A percentile compares a stretch with the other conserved stretches of the same genome.
phyloP scores from a whole-genome alignment of 2,888 invertebrate genomes.

The Anodontia alba region DNA sequence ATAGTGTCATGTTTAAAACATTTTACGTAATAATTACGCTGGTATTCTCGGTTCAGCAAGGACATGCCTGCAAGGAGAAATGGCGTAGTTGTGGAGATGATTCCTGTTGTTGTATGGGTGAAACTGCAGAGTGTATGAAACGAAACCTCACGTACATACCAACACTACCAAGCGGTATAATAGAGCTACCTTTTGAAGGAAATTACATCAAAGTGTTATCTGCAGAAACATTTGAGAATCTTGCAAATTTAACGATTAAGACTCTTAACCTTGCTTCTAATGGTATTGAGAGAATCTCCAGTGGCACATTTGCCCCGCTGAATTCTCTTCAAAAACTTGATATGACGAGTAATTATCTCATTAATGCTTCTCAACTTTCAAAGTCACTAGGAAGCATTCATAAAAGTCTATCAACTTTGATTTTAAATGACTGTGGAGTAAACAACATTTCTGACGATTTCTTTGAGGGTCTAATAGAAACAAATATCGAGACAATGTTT shows the following conservation, averaged over 20 bases:
- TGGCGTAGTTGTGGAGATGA: not conserved
- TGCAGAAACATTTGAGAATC: slow-evolving; percentile 1
- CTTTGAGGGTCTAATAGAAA: not conserved
- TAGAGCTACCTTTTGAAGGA: not conserved
- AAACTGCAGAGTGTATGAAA: not conserved
- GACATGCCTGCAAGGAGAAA: not conserved
- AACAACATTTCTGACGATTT: not conserved
- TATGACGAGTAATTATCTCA: not conserved
- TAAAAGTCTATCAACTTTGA: not conserved
- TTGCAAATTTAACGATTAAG: not conserved
- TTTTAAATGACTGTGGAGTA: not conserved
- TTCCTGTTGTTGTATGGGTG: not conserved
- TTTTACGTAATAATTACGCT: too few species aligned
- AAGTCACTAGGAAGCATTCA: not conserved
- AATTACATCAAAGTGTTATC: not conserved
- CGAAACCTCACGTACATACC: not conserved
- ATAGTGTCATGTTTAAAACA: too few species aligned
- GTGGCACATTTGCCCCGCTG: not conserved
- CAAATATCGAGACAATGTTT: not conserved
- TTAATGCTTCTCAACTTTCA: not conserved
- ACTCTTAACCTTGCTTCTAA: not conserved
- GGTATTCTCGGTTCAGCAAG: too few species aligned
- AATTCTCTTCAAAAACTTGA: not conserved
- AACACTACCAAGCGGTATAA: not conserved
- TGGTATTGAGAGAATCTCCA: not conserved